These are phyloP conservation scores for Choristoneura rosaceana DNA, from an alignment of 2,888 invertebrate species.

Conservation along the genomic window DNA sequence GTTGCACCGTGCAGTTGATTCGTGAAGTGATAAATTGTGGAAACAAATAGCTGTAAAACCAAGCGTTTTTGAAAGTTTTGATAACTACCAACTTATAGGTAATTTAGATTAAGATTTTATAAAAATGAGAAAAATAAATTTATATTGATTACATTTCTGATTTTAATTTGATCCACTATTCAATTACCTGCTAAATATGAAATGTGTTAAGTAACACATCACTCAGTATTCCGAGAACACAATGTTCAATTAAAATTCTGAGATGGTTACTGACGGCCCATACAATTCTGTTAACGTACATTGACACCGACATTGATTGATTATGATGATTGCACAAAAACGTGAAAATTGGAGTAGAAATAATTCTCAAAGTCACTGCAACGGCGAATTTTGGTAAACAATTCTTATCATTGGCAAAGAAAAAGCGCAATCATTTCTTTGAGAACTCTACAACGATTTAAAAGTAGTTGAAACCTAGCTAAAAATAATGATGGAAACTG, in stretches of 20 bases:
- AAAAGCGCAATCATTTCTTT: neutral
- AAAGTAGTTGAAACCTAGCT: too few relatives aligned
- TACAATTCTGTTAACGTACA: neutral
- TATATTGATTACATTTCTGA: constrained; percentile 30
- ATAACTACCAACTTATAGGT: constrained; percentile 18
- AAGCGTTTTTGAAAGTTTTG: constrained; percentile 30
- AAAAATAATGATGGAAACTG: neutral
- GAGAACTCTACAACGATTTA: neutral
- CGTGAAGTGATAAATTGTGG: constrained; percentile 14
- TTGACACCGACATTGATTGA: constrained; percentile 20
- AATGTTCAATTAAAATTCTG: constrained; percentile 11
- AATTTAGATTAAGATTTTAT: constrained; percentile 29
- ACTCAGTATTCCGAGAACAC: constrained; percentile 1
- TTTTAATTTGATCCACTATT: constrained; percentile 28
- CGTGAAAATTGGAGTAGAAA: constrained; percentile 17
- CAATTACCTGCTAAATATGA: neutral
- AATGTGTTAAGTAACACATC: neutral
- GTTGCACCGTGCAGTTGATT: constrained; percentile 24
- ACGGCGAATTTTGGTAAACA: constrained; percentile 14
- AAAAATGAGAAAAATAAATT: constrained; percentile 24
- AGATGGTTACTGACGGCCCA: neutral
- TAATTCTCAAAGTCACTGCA: constrained; percentile 20
- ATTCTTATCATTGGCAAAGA: constrained; percentile 1
- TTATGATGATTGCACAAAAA: constrained; percentile 27
- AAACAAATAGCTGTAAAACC: constrained; percentile 24